phyloP scores from a whole-genome alignment of 1,140 invertebrate genomes.

The Lepidostoma basale region DNA sequence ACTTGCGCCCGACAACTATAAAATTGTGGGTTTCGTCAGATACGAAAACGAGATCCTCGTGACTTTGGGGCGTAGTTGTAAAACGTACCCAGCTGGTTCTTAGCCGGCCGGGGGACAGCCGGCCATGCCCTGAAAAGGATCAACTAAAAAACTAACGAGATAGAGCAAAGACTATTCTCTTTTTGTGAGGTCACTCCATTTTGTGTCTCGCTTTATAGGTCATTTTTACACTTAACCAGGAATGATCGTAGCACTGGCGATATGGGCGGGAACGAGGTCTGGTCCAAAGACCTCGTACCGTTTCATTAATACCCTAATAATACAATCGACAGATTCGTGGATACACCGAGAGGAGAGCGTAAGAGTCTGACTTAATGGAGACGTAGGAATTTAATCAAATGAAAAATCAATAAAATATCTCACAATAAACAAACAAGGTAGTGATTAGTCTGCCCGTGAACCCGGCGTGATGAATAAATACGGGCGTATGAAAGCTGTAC shows the following conservation, averaged over 20 bases:
- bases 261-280: constrained; percentile 22
- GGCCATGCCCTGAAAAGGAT: not conserved
- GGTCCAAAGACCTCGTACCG: constrained; percentile 10
- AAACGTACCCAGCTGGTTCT: constrained; percentile 8
- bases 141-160: not conserved
- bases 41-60: constrained; percentile 31
- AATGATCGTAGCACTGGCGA: constrained; percentile 19
- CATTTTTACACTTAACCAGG: not conserved
- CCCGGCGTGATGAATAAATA: too few relatives aligned
- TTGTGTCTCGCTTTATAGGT: not conserved
- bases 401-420: not conserved
- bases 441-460: too few relatives aligned
- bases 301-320: constrained; percentile 31
- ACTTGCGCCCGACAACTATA: constrained; percentile 5
- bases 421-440: not conserved
- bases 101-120: not conserved
- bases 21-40: constrained; percentile 36
- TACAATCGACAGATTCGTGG: constrained; percentile 1
- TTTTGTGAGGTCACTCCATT: not conserved
- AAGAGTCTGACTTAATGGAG: not conserved
- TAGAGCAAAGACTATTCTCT: not conserved
- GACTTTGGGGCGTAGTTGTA: constrained; percentile 32
- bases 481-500: too few relatives aligned
- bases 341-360: constrained; percentile 9
- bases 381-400: not conserved